Evolutionary conservation across 2,888 invertebrate species (phyloP).

Genomic region (Drosophila merina): DNA sequence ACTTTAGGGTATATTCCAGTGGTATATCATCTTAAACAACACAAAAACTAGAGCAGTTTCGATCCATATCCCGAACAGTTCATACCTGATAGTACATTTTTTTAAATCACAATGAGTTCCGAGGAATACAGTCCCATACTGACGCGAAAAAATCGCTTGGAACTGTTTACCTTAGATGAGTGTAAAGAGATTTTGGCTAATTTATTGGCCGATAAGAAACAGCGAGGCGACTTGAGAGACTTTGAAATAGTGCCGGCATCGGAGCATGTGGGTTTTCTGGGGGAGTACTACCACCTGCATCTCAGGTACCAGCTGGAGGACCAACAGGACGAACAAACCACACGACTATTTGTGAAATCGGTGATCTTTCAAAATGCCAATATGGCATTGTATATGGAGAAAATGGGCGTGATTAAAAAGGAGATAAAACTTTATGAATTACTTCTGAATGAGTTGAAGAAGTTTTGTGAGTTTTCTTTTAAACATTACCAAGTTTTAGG

Average conservation of each 20-base stretch:
- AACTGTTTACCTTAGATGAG: conserved; percentile 63
- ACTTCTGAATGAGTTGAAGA: conserved; percentile 66
- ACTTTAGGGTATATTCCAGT: background rate
- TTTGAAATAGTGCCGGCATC: conserved; percentile 66
- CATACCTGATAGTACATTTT: background rate
- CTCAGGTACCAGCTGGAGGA: conserved; percentile 57
- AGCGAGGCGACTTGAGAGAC: conserved; percentile 44
- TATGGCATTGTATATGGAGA: conserved; percentile 56
- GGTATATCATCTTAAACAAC: background rate
- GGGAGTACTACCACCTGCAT: conserved; percentile 77
- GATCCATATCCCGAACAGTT: background rate
- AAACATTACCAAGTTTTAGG: background rate
- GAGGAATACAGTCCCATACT: conserved; percentile 46
- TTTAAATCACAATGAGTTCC: conserved; percentile 26
- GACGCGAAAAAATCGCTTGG: conserved; percentile 50
- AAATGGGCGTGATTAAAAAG: conserved; percentile 65
- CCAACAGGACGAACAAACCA: conserved; percentile 38
- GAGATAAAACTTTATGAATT: conserved; percentile 67
- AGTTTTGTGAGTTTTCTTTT: conserved; percentile 64
- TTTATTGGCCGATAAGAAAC: conserved; percentile 52
- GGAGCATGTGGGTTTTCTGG: conserved; percentile 70
- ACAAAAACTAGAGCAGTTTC: conserved; percentile 26
- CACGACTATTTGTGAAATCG: conserved; percentile 74
- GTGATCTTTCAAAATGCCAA: conserved; percentile 64
- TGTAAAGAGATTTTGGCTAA: conserved; percentile 63